Percentiles rank a stretch among this genome's conserved stretches.
Evolutionary conservation across 30 jellyfish, hydroid and myxozoan species (phyloP).

Genomic region (Hydractinia echinata): DNA sequence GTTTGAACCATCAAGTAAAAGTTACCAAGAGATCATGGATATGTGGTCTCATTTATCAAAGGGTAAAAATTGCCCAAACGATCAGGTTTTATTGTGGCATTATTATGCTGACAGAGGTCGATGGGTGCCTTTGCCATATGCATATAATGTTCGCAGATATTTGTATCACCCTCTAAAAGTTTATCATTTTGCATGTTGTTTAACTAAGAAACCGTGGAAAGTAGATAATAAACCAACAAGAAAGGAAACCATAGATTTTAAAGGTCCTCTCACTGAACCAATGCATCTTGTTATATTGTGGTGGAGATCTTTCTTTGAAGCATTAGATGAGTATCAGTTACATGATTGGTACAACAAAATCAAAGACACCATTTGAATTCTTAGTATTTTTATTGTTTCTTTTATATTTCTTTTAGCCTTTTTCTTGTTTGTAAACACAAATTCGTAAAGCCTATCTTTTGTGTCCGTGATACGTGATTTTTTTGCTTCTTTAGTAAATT

Average conservation of each 20-base stretch:
- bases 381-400: neutral
- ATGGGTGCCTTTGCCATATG: slow-evolving; percentile 92
- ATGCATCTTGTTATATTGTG: slow-evolving; percentile 67
- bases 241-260: slow-evolving; percentile 24
- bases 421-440: neutral
- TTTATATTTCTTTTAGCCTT: neutral
- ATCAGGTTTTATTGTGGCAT: slow-evolving; percentile 93
- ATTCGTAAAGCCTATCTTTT: neutral
- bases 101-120: slow-evolving; percentile 86
- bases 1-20: slow-evolving; percentile 55
- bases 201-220: slow-evolving; percentile 94
- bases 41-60: slow-evolving; percentile 88
- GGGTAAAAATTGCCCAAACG: slow-evolving; percentile 78
- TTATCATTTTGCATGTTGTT: slow-evolving; percentile 95
- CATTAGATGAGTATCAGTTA: slow-evolving; percentile 55
- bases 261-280: slow-evolving; percentile 80
- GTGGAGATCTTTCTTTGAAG: slow-evolving; percentile 86
- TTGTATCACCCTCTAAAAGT: slow-evolving; percentile 93
- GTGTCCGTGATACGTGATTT: neutral
- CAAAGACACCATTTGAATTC: slow-evolving; percentile 15
- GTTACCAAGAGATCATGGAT: slow-evolving; percentile 65
- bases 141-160: slow-evolving; percentile 86
- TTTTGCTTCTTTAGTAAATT: neutral
- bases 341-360: slow-evolving; percentile 75
- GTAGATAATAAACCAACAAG: slow-evolving; percentile 50